These are phyloP conservation scores for Oligia strigilis DNA, from an alignment of 2,888 invertebrate genomes.

Conservation along the genomic window DNA sequence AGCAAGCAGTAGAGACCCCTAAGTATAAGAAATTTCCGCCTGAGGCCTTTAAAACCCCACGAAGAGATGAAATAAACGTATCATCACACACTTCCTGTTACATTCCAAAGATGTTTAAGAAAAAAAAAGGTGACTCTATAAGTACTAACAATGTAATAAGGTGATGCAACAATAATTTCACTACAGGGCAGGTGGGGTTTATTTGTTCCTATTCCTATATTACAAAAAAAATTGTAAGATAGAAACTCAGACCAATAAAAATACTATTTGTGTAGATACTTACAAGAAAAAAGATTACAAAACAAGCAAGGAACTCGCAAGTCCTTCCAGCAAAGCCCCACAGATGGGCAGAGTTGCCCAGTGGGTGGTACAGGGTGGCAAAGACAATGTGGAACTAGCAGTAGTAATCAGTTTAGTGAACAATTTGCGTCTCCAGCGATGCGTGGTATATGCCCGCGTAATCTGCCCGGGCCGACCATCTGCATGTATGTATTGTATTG, in stretches of 20 bases:
- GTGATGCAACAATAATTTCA: neutral
- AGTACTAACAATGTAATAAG: neutral
- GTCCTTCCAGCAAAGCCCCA: slow-evolving; percentile 61
- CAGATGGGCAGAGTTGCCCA: slow-evolving; percentile 51
- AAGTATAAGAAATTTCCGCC: neutral
- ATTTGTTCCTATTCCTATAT: neutral
- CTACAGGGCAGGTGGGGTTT: neutral
- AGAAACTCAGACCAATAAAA: neutral
- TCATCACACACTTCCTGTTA: neutral
- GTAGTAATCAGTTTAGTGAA: slow-evolving; percentile 95
- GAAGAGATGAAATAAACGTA: neutral
- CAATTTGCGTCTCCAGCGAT: slow-evolving; percentile 94
- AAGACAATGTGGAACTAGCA: slow-evolving; percentile 89
- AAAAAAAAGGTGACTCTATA: neutral
- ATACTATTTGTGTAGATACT: neutral
- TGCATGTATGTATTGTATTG: slow-evolving; percentile 72
- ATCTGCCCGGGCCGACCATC: slow-evolving; percentile 75
- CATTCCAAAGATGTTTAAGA: neutral
- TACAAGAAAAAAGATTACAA: neutral
- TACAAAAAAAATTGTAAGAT: neutral
- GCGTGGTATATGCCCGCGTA: slow-evolving; percentile 90
- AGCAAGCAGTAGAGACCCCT: neutral
- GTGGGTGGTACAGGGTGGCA: slow-evolving; percentile 71
- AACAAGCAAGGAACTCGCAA: neutral
- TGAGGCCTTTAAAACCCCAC: neutral